Conservation (phyloP, 2,113 vertebrate genomes). For the Pitta sordida region DNA sequence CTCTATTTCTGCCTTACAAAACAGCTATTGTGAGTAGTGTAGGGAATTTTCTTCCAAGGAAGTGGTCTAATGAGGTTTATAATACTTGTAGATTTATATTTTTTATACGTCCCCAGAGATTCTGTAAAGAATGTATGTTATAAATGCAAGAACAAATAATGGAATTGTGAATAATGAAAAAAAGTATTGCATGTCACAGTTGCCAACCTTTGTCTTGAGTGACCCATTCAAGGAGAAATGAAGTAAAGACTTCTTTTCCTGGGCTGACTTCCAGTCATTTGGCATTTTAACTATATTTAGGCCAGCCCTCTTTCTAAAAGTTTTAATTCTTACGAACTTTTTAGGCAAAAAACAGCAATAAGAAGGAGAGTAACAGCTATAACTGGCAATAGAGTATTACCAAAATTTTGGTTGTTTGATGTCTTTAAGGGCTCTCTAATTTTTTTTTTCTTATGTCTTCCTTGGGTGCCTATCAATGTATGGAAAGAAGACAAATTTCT, state of each 20-base stretch:
- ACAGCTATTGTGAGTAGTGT: background rate
- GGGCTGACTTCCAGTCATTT: background rate
- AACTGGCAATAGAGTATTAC: background rate
- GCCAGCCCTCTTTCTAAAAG: background rate
- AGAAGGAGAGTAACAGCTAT: background rate
- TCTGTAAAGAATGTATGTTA: background rate
- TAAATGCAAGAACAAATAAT: background rate
- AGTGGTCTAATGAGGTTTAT: background rate
- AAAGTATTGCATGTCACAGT: background rate
- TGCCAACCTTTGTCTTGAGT: conserved; percentile 18
- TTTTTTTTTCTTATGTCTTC: background rate
- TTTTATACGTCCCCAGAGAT: background rate
- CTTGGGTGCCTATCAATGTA: background rate
- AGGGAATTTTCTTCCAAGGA: conserved; percentile 1
- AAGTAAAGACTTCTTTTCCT: background rate
- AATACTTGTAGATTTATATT: background rate
- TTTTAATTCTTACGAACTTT: background rate
- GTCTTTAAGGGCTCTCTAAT: background rate
- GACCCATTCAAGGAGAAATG: background rate
- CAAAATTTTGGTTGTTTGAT: background rate
- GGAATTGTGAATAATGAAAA: background rate
- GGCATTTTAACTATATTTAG: background rate
- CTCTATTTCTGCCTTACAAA: background rate
- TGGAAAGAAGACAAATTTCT: background rate
- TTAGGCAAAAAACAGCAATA: background rate